Evolutionary conservation across 1,140 invertebrate species (phyloP), one percentile per base, ranked within the genome.

Genomic region (Odontomachus brunneus): DNA sequence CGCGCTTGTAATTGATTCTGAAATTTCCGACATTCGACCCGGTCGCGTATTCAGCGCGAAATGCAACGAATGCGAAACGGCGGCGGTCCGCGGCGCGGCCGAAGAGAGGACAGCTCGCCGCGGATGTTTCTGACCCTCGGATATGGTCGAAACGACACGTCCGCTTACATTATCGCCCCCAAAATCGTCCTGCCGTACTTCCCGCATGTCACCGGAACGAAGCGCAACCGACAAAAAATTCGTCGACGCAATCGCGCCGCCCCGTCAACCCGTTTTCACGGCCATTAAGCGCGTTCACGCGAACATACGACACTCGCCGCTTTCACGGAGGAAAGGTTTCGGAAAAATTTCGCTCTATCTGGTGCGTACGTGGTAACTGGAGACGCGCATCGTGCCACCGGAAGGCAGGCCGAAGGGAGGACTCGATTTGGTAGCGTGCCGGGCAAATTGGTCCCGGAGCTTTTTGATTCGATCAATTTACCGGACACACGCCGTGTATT

Each of bases 401-500:
- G 59, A 26, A 60, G 38, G 62, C 22, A 26, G 67, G 60, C 26
- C 60, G 57, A 82, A 65, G 11, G 59, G 75, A 7, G 65, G 69
- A 78, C n/a, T 9, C 80, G 69, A 86, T 86, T 80, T 63, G 74
- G 51, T 62, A 65, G 62, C 65, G 71, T 82, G 62, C 55, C 57
- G 86, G 72, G 75, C 75, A 84, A 87, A 88, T 88, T 85, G 88
- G 86, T 73, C 83, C 60, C 57, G 76, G 49, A 88, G 84, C 86
- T 86, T 89, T 90, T 90, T 81, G 83, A 89, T 88, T 88, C 89
- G 84, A 89, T 90, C 88, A 89, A 90, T 90, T 85, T 84, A 74
- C 75, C 65, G 84, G 60, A 88, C 84, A 84, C 86, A 84, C 82
- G 65, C 76, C 84, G 51, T 44, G 51, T 88, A 71, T 83, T 83